phyloP scores from a whole-genome alignment of 1,140 invertebrate genomes.

The Trichonephila inaurata region DNA sequence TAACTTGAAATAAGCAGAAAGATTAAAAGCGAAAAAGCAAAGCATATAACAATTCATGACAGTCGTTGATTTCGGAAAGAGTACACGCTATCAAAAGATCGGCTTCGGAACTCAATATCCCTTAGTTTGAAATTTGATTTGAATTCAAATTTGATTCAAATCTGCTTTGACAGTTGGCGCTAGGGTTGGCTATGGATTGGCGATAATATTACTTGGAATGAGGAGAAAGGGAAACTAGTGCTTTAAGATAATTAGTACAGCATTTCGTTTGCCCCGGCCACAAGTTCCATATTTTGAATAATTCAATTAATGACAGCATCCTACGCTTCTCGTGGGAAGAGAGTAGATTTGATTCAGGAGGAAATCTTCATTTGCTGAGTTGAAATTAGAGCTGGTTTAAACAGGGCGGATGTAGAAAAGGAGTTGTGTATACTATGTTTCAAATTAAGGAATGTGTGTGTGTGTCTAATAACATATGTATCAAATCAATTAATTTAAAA shows the following conservation, averaged over 20 bases:
- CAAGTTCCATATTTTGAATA: slow-evolving; percentile 66
- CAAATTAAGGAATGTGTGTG: not conserved
- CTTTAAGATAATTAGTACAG: slow-evolving; percentile 58
- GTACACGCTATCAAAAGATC: not conserved
- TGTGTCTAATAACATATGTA: not conserved
- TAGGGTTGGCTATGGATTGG: not conserved
- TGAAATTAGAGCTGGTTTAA: not conserved
- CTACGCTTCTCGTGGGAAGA: not conserved
- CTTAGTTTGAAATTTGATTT: not conserved
- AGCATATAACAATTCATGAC: not conserved
- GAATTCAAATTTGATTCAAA: not conserved
- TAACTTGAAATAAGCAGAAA: too few species aligned
- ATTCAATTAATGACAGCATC: slow-evolving; percentile 51
- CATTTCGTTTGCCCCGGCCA: slow-evolving; percentile 53
- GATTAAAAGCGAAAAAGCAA: too few species aligned
- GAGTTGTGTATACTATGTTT: not conserved
- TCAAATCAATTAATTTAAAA: not conserved
- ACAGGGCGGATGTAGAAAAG: not conserved
- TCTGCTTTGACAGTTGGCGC: not conserved
- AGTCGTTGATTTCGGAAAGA: not conserved
- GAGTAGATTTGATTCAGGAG: not conserved
- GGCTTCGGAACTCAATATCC: not conserved
- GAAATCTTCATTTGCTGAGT: not conserved
- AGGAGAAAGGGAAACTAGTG: not conserved
- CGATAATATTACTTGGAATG: not conserved